Percentiles rank a stretch among this genome's conserved stretches.
phyloP scores from a whole-genome alignment of 1,140 invertebrate species.

The Musca vetustissima region DNA sequence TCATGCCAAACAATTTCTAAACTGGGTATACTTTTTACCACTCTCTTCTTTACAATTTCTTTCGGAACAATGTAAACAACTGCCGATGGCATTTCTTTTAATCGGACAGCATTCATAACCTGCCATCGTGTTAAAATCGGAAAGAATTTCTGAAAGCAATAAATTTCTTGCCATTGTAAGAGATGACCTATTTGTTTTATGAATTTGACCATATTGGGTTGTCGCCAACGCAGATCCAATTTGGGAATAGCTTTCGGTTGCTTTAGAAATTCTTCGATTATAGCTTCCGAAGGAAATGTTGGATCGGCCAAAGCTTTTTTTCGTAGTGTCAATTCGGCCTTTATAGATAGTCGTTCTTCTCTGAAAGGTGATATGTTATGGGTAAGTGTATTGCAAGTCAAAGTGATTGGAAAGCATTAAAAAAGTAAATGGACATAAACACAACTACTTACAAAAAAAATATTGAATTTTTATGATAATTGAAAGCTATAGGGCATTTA shows the following conservation, averaged over 20 bases:
- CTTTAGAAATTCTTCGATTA: constrained; percentile 75
- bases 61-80: constrained; percentile 49
- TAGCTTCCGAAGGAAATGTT: constrained; percentile 70
- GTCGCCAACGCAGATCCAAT: constrained; percentile 64
- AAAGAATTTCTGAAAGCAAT: constrained; percentile 76
- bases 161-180: constrained; percentile 73
- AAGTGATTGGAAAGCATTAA: too few species aligned
- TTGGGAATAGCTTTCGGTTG: constrained; percentile 57
- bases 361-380: constrained; percentile 58
- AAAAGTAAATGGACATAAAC: too few species aligned
- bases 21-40: constrained; percentile 58
- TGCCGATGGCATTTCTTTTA: constrained; percentile 23
- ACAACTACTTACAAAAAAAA: too few species aligned
- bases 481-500: too few species aligned
- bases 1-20: constrained; percentile 74
- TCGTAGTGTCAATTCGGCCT: constrained; percentile 70
- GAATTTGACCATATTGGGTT: constrained; percentile 70
- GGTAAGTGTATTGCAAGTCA: too few species aligned
- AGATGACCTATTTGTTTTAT: constrained; percentile 68
- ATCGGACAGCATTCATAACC: constrained; percentile 33
- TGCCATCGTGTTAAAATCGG: constrained; percentile 75
- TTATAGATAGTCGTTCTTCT: constrained; percentile 62
- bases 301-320: constrained; percentile 66
- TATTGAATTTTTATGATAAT: too few species aligned
- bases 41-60: constrained; percentile 62